phyloP scores from a whole-genome alignment of 2,888 invertebrate genomes.

The Melikaiella ostensackeni region DNA sequence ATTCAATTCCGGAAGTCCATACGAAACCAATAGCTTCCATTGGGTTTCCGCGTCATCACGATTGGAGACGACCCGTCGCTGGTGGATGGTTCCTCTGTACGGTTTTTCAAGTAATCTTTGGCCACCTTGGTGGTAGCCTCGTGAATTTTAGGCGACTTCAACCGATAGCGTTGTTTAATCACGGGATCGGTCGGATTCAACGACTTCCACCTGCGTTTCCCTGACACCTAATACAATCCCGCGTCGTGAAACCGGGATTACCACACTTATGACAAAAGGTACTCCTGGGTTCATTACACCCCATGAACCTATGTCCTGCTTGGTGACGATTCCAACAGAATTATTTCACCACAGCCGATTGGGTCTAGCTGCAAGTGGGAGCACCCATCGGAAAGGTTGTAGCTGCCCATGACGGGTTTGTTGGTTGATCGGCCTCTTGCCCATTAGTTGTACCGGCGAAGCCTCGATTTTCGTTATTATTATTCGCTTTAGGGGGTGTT shows the following conservation, averaged over 20 bases:
- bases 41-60: too few relatives aligned
- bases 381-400: too few relatives aligned
- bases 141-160: too few relatives aligned
- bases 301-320: not conserved
- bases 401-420: not conserved
- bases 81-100: too few relatives aligned
- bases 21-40: too few relatives aligned
- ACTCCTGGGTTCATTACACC: not conserved
- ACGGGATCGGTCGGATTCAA: not conserved
- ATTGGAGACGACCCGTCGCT: too few relatives aligned
- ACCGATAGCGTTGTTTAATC: too few relatives aligned
- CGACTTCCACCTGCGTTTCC: not conserved
- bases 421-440: too few relatives aligned
- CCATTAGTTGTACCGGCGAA: too few relatives aligned
- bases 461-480: not conserved
- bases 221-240: not conserved
- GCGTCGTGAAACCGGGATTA: not conserved
- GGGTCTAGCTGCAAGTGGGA: not conserved
- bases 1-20: too few relatives aligned
- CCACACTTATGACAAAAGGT: not conserved
- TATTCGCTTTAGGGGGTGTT: not conserved
- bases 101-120: too few relatives aligned
- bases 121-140: too few relatives aligned
- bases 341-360: not conserved
- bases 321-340: not conserved